Percentiles rank a stretch among this genome's conserved stretches.
phyloP scores from a whole-genome alignment of 2,888 invertebrate genomes.

The Chloroclysta siterata region DNA sequence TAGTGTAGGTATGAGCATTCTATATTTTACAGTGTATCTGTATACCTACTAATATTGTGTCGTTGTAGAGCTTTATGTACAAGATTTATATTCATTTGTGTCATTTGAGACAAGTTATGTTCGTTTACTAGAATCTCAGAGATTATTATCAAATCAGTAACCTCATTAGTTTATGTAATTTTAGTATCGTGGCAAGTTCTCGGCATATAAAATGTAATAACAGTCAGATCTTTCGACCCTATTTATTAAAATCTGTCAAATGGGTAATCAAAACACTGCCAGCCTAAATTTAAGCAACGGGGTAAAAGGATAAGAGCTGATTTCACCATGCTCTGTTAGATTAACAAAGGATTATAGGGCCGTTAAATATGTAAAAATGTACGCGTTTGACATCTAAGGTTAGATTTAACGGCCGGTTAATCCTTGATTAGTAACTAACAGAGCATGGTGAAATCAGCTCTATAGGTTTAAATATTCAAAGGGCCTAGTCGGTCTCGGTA shows the following conservation, averaged over 20 bases:
- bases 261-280: not conserved
- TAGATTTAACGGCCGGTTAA: too few relatives aligned
- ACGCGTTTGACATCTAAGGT: too few relatives aligned
- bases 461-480: not conserved
- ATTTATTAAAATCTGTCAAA: not conserved
- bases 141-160: constrained; percentile 14
- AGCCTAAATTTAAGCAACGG: not conserved
- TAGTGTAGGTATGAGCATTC: constrained; percentile 38
- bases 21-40: constrained; percentile 24
- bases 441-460: too few relatives aligned
- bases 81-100: constrained; percentile 27
- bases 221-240: not conserved
- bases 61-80: constrained; percentile 29
- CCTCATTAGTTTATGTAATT: constrained; percentile 8
- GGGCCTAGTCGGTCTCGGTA: not conserved
- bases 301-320: not conserved
- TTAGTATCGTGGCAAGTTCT: constrained; percentile 1
- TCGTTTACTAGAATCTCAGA: constrained; percentile 8
- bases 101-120: constrained; percentile 7
- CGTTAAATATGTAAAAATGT: too few relatives aligned
- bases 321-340: too few relatives aligned
- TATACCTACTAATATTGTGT: constrained; percentile 25
- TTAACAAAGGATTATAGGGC: too few relatives aligned
- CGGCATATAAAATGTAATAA: not conserved
- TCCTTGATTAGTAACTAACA: too few relatives aligned